Base-by-base conservation (phyloP, 1,140 invertebrate species). In the Bombus huntii region DNA sequence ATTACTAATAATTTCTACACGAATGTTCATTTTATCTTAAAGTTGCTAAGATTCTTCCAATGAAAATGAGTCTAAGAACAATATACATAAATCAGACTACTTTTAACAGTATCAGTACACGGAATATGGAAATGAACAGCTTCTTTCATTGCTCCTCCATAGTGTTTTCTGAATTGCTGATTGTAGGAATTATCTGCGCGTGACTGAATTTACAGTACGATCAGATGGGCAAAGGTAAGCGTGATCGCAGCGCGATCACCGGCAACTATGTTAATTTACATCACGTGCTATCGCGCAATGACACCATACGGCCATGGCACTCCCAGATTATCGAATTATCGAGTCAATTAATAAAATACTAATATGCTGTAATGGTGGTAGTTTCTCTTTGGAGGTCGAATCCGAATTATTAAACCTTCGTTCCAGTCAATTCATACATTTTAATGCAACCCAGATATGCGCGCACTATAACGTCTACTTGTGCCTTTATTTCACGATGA, bases 41-140 rank as follows among this genome's bases (percentile, higher is more conserved):
- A 18, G 4, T 53, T 53, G 1, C 5, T 53, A 53, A 53, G 47
- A 47, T 47, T 47, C 47, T 47, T 6, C 15, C 47, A 1, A 22
- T 22, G 18, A 53, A 53, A 53, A 22, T 53, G 47, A 53, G 47
- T 6, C 5, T 53, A 53, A 53, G 47, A 18, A 53, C 18, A 2
- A 18, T 18, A 18, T 53, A 53, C 47, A 53, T 53, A 53, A 22
- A 53, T 53, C 18, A 6, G 18, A 53, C 47, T 6, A 53, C 5
- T 22, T 53, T 53, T 6, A 53, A 53, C 15, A 47, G 47, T 18
- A 18, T 6, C 44, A 0, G 9, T 57, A 53, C 70, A 62, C 42
- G 73, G 15, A 83, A 77, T 83, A 77, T 83, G 74, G 6, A 83
- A 70, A 83, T 71, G 65, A 25, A 42, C 44, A 70, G 10, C 9